These are phyloP conservation scores for Eupithecia exiguata DNA, from an alignment of 2,888 invertebrate genomes.

Conservation along the genomic window DNA sequence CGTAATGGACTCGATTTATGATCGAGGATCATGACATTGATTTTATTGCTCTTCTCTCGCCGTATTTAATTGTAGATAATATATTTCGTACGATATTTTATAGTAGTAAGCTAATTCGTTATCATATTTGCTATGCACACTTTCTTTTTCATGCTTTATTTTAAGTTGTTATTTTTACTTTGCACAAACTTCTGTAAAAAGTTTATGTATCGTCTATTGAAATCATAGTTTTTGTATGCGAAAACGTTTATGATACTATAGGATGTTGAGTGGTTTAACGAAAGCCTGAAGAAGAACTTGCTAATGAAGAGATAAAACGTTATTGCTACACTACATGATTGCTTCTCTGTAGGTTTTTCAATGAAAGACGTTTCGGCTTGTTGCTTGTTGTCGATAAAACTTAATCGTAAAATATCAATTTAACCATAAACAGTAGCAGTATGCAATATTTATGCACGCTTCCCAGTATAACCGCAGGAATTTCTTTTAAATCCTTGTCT, in stretches of 20 bases:
- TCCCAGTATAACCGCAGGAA: slow-evolving; percentile 62
- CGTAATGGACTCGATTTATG: slow-evolving; percentile 76
- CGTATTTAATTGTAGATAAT: slow-evolving; percentile 61
- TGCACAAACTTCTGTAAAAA: not conserved
- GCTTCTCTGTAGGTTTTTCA: slow-evolving; percentile 1
- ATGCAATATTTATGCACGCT: slow-evolving; percentile 68
- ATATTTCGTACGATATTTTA: slow-evolving; percentile 56
- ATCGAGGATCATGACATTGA: slow-evolving; percentile 65
- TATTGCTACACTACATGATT: not conserved
- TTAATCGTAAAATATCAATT: slow-evolving; percentile 63
- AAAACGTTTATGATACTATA: not conserved
- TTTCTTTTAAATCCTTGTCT: slow-evolving; percentile 68
- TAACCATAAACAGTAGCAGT: slow-evolving; percentile 58
- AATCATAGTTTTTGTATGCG: not conserved
- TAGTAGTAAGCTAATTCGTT: slow-evolving; percentile 60
- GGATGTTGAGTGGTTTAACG: not conserved
- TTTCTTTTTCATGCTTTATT: slow-evolving; percentile 46
- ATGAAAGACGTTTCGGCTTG: slow-evolving; percentile 51
- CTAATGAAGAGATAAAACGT: slow-evolving; percentile 2
- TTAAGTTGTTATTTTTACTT: not conserved
- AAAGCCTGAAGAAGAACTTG: not conserved
- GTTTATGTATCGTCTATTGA: not conserved
- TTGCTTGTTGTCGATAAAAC: slow-evolving; percentile 63
- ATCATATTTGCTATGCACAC: slow-evolving; percentile 50
- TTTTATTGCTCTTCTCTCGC: slow-evolving; percentile 61